Percentiles rank a stretch among this genome's conserved stretches.
phyloP scores from a whole-genome alignment of 2,888 invertebrate species.

The Aphrophora alni region DNA sequence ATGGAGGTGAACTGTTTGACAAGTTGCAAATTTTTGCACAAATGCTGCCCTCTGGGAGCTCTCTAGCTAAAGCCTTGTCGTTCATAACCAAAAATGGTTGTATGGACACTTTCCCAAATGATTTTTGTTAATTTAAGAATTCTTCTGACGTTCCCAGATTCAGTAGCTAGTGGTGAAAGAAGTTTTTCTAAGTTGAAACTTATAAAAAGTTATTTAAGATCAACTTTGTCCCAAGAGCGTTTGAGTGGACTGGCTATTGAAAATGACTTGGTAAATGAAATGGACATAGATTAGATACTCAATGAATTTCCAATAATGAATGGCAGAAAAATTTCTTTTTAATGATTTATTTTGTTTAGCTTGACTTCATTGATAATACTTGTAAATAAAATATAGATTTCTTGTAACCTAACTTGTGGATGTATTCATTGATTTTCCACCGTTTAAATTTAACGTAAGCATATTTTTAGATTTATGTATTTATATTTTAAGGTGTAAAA shows the following conservation, averaged over 20 bases:
- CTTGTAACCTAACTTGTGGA: too few relatives aligned
- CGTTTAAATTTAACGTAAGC: too few relatives aligned
- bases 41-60: too few relatives aligned
- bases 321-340: conserved; percentile 26
- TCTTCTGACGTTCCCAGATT: conserved; percentile 34
- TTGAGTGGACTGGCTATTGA: conserved; percentile 33
- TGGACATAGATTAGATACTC: conserved; percentile 18
- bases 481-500: too few relatives aligned
- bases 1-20: too few relatives aligned
- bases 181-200: conserved; percentile 40
- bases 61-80: not conserved
- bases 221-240: conserved; percentile 38
- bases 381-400: too few relatives aligned
- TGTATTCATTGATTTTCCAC: too few relatives aligned
- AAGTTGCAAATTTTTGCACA: too few relatives aligned
- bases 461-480: too few relatives aligned
- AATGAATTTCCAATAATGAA: conserved; percentile 26
- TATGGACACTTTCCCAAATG: conserved; percentile 31
- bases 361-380: too few relatives aligned
- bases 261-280: conserved; percentile 21
- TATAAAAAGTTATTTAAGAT: conserved; percentile 39
- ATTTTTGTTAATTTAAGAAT: conserved; percentile 39
- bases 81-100: not conserved
- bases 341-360: too few relatives aligned
- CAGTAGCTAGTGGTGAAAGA: conserved; percentile 31